Evolutionary conservation across 2,888 invertebrate species (phyloP).

Genomic region (Steinernema hermaphroditum): DNA sequence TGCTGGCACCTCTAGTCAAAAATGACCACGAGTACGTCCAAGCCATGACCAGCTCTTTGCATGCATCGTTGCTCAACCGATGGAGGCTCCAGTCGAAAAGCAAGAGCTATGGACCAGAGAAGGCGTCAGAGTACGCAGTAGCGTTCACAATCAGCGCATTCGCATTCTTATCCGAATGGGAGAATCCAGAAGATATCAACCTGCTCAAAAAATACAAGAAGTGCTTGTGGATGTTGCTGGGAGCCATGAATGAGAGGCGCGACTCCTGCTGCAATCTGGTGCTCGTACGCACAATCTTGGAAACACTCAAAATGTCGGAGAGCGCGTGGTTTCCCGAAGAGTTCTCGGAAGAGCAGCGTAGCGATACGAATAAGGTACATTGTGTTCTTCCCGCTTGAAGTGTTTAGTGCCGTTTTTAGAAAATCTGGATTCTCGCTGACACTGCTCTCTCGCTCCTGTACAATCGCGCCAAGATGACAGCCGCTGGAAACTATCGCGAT

Average conservation of each 20-base stretch:
- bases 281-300: background rate
- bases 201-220: slow-evolving; percentile 5
- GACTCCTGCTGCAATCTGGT: background rate
- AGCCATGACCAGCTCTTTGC: background rate
- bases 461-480: background rate
- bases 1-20: background rate
- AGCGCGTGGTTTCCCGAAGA: background rate
- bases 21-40: background rate
- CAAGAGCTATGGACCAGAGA: background rate
- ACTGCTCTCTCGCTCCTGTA: background rate
- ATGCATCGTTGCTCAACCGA: background rate
- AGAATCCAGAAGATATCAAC: background rate
- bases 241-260: background rate
- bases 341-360: background rate
- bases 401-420: background rate
- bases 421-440: slow-evolving; percentile 9
- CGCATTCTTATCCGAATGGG: background rate
- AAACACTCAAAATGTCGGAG: background rate
- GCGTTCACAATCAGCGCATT: background rate
- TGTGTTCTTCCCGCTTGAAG: background rate
- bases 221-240: background rate
- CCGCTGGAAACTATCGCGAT: background rate
- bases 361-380: background rate
- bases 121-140: background rate
- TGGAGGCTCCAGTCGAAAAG: background rate